phyloP scores from a whole-genome alignment of 2,113 vertebrate genomes.

The Dendrocopos noguchii region DNA sequence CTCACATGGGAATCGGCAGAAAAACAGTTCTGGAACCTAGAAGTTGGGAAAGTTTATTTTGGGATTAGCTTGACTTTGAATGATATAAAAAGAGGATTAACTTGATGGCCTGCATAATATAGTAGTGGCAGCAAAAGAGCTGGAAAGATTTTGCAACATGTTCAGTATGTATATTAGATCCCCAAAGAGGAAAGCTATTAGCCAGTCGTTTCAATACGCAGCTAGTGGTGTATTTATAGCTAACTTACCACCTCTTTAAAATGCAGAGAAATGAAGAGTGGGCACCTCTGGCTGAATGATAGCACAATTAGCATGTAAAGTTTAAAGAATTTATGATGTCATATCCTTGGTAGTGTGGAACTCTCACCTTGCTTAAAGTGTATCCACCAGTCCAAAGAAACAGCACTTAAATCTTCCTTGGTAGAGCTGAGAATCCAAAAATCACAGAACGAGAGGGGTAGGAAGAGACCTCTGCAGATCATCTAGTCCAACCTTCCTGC shows the following conservation, averaged over 20 bases:
- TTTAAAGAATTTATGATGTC: neutral
- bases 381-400: neutral
- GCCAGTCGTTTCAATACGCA: neutral
- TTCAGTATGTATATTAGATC: neutral
- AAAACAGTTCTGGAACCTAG: neutral
- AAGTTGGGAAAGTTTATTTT: neutral
- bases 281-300: neutral
- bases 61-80: constrained; percentile 16
- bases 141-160: neutral
- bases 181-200: neutral
- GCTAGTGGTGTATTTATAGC: constrained; percentile 11
- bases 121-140: neutral
- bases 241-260: constrained; percentile 11
- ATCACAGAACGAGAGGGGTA: too few relatives aligned
- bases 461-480: too few relatives aligned
- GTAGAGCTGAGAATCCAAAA: neutral
- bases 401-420: rapidly evolving
- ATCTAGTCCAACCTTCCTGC: too few relatives aligned
- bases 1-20: neutral
- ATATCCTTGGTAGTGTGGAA: neutral
- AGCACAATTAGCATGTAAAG: neutral
- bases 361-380: rapidly evolving
- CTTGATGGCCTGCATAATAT: neutral
- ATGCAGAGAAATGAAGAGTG: neutral
- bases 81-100: constrained; percentile 28